Evolutionary conservation across 2,797 vertebrate species (phyloP).

Genomic region (Protosalanx chinensis): DNA sequence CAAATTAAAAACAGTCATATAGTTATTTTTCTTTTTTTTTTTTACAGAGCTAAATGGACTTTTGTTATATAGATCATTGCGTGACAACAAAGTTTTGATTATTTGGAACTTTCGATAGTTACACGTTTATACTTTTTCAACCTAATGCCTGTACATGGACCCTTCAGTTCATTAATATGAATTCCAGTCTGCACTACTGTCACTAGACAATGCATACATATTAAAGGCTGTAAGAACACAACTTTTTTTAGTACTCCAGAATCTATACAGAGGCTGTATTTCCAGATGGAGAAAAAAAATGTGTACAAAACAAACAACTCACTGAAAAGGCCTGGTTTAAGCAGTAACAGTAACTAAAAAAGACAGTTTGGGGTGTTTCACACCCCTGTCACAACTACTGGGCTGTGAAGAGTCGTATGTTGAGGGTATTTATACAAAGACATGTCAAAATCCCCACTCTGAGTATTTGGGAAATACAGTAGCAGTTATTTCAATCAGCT

Average conservation of each 20-base stretch:
- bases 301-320: neutral
- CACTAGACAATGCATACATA: too few relatives aligned
- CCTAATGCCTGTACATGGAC: neutral
- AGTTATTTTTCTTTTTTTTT: neutral
- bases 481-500: neutral
- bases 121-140: neutral
- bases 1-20: constrained; percentile 1
- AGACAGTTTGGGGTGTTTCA: constrained; percentile 13
- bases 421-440: constrained; percentile 20
- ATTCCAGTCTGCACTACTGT: too few relatives aligned
- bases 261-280: neutral
- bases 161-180: neutral
- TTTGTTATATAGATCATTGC: neutral
- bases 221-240: too few relatives aligned
- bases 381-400: constrained; percentile 28
- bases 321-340: neutral
- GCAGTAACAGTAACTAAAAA: constrained; percentile 24
- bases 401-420: constrained; percentile 59
- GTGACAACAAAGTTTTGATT: constrained; percentile 8
- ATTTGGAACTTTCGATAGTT: constrained; percentile 19
- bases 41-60: constrained; percentile 17
- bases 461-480: neutral
- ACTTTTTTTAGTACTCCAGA: too few relatives aligned
- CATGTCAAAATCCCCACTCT: neutral
- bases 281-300: neutral